Base-by-base conservation (phyloP, 1,140 invertebrate genomes). In the Aphis gossypii region DNA sequence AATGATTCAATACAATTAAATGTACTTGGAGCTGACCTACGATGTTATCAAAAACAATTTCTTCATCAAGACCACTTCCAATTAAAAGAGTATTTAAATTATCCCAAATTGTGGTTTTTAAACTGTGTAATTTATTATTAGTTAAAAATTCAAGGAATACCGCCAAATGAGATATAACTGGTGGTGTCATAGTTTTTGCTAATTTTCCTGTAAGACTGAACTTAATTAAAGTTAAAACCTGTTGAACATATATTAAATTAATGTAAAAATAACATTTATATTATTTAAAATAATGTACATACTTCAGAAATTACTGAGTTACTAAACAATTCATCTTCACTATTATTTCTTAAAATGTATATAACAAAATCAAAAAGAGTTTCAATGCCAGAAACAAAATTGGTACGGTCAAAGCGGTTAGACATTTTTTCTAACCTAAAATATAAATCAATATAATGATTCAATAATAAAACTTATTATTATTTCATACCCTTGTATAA, bases 401-500 rank as follows among this genome's bases (percentile, higher is more conserved):
- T 92, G 90, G 82, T 92, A 93, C 83, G 35, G 48, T 68, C 51
- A 89, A 87, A 89, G 84, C 56, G 93, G 44, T 84, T 68, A 54
- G 90, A 88, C 94, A 89, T 86, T 83, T 90, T 94, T 94, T 89
- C 41, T 76, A 82, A 94, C 44, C 84, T 92, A 89, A 30, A 41
- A 76, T 23, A 91, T 3, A 94, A 90, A 90, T 54, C 0, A 35
- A 82, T n/a, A n/a, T 44, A 92, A 68, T 38, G 11, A 41, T n/a
- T 20, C 30, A 90, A 8, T 51, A 20, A 44, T 4, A 89, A 46
- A 20, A 48, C 76, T 38, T 9, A 56, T 41, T 11, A 3, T 44
- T n/a, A 5, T 30, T 54, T 95, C 95, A 95, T 95, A 97, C 96
- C 97, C 97, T 94, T 95, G 95, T 82, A 96, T 95, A 95, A 98